Evolutionary conservation across 2,797 vertebrate genomes (phyloP).

Genomic region (Oryzias dopingdopingensis): DNA sequence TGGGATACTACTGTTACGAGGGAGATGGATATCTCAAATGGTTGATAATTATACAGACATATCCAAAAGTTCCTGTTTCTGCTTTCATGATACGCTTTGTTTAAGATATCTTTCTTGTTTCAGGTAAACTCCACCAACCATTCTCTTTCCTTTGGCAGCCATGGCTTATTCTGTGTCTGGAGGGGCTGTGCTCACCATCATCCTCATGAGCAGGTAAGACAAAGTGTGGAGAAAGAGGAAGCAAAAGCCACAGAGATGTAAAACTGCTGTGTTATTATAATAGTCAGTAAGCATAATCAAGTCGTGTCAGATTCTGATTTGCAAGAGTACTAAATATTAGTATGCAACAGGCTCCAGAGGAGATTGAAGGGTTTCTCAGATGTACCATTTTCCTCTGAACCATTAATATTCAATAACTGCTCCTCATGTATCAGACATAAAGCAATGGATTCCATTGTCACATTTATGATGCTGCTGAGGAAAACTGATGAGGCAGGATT

Average conservation of each 20-base stretch:
- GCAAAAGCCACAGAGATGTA: conserved; percentile 15
- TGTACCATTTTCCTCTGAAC: conserved; percentile 20
- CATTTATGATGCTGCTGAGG: conserved; percentile 33
- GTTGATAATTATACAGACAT: too few relatives aligned
- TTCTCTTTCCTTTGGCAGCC: conserved; percentile 47
- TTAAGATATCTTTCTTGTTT: conserved; percentile 41
- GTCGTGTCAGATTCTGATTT: conserved; percentile 34
- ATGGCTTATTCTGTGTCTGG: conserved; percentile 70
- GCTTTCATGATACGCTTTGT: too few relatives aligned
- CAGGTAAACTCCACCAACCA: conserved; percentile 72
- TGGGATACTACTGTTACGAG: conserved; percentile 9
- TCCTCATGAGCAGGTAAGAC: conserved; percentile 80
- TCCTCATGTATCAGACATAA: conserved; percentile 15
- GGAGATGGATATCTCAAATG: conserved; percentile 11
- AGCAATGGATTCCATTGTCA: conserved; percentile 24
- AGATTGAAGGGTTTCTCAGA: conserved; percentile 3
- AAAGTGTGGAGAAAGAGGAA: conserved; percentile 12
- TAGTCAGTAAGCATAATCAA: conserved; percentile 24
- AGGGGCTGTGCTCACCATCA: conserved; percentile 63
- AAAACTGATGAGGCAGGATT: conserved; percentile 40
- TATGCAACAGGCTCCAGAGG: neutral
- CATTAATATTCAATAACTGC: conserved; percentile 31
- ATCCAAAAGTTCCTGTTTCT: too few relatives aligned
- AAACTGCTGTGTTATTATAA: conserved; percentile 13
- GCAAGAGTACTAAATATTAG: conserved; percentile 9